phyloP scores from a whole-genome alignment of 2,888 invertebrate species.

The Andrena marginata region DNA sequence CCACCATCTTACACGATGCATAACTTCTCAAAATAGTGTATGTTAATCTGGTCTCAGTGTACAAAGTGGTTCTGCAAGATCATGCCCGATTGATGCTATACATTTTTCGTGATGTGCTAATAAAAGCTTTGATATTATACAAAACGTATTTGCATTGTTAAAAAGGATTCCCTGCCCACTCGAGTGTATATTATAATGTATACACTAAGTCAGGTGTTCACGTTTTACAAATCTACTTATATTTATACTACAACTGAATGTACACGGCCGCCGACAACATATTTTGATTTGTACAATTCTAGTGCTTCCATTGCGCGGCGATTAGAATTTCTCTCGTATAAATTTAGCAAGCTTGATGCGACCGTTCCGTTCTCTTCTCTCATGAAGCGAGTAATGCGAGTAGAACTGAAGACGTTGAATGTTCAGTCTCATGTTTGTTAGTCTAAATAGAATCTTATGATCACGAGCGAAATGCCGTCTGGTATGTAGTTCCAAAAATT shows the following conservation, averaged over 20 bases:
- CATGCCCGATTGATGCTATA: not conserved
- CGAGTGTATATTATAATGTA: not conserved
- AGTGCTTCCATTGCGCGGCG: not conserved
- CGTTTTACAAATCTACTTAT: constrained; percentile 47
- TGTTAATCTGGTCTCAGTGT: not conserved
- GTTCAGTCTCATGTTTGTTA: constrained; percentile 54
- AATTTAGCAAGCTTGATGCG: not conserved
- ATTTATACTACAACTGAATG: constrained; percentile 54
- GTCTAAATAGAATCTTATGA: not conserved
- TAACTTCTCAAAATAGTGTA: constrained; percentile 2
- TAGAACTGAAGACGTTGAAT: constrained; percentile 13
- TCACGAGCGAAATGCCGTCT: not conserved
- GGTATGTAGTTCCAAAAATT: not conserved
- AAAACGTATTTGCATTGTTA: constrained; percentile 14
- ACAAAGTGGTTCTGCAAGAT: constrained; percentile 12
- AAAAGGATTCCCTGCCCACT: not conserved
- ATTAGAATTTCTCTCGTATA: constrained; percentile 6
- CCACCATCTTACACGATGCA: constrained; percentile 1
- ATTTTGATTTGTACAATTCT: constrained; percentile 34
- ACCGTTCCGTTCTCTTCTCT: not conserved
- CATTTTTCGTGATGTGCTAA: not conserved
- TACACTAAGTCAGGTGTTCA: constrained; percentile 38
- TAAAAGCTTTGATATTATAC: not conserved
- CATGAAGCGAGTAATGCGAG: not conserved
- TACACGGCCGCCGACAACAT: constrained; percentile 31